Conservation (phyloP, 2,888 invertebrate genomes). For the Xanthia togata region DNA sequence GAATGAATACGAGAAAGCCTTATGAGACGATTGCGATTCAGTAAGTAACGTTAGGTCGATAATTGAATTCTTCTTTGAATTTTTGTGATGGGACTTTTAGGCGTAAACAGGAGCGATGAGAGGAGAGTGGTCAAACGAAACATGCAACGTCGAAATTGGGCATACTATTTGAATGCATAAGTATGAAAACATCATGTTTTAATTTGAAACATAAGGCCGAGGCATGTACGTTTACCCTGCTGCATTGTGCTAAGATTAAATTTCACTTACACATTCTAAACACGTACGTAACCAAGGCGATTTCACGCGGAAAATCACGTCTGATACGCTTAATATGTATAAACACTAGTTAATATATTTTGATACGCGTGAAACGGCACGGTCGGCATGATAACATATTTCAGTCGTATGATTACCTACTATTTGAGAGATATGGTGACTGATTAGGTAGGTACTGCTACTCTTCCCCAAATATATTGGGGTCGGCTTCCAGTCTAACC, state of each 20-base stretch:
- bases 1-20: not conserved
- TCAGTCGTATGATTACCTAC: not conserved
- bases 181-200: slow-evolving; percentile 9
- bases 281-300: slow-evolving; percentile 26
- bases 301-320: slow-evolving; percentile 45
- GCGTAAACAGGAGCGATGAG: not conserved
- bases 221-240: slow-evolving; percentile 4
- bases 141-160: not conserved
- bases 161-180: not conserved
- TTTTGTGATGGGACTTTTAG: not conserved
- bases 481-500: too few species aligned
- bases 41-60: not conserved
- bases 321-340: slow-evolving; percentile 20
- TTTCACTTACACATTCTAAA: not conserved
- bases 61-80: slow-evolving; percentile 22
- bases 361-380: slow-evolving; percentile 14
- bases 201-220: slow-evolving; percentile 9
- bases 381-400: not conserved
- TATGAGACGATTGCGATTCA: not conserved
- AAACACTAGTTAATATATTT: slow-evolving; percentile 1
- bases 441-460: too few species aligned
- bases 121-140: not conserved
- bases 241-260: slow-evolving; percentile 11
- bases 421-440: slow-evolving; percentile 10
- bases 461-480: too few species aligned